These are phyloP conservation scores for Danaus chrysippus DNA, from an alignment of 2,888 invertebrate species.

Conservation along the genomic window DNA sequence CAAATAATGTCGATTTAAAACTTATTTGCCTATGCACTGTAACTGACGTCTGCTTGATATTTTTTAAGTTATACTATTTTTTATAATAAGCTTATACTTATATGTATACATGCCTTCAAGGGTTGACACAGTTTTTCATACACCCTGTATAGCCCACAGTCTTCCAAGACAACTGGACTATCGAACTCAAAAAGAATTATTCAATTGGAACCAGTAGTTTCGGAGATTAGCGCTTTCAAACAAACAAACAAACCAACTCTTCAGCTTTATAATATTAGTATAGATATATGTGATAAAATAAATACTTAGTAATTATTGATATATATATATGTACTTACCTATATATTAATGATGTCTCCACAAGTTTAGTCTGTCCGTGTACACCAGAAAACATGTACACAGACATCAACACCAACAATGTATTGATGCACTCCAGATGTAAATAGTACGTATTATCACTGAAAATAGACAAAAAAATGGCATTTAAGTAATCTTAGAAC, in stretches of 20 bases:
- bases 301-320: neutral
- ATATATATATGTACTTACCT: slow-evolving; percentile 54
- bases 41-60: no score
- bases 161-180: neutral
- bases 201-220: no score
- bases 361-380: slow-evolving; percentile 63
- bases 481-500: neutral
- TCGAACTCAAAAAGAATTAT: neutral
- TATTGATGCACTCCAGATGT: slow-evolving; percentile 93
- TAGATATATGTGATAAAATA: neutral
- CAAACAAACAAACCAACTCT: no score
- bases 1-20: no score
- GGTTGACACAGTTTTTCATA: no score
- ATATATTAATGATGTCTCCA: slow-evolving; percentile 85
- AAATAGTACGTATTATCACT: slow-evolving; percentile 91
- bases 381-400: slow-evolving; percentile 90
- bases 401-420: slow-evolving; percentile 91
- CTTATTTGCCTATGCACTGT: no score
- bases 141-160: no score
- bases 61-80: no score
- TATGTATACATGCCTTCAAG: no score
- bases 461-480: slow-evolving; percentile 39
- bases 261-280: no score
- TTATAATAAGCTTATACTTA: no score
- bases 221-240: no score